These are phyloP conservation scores for Platyscapa corneri DNA, from an alignment of 1,140 invertebrate genomes.

Conservation along the genomic window DNA sequence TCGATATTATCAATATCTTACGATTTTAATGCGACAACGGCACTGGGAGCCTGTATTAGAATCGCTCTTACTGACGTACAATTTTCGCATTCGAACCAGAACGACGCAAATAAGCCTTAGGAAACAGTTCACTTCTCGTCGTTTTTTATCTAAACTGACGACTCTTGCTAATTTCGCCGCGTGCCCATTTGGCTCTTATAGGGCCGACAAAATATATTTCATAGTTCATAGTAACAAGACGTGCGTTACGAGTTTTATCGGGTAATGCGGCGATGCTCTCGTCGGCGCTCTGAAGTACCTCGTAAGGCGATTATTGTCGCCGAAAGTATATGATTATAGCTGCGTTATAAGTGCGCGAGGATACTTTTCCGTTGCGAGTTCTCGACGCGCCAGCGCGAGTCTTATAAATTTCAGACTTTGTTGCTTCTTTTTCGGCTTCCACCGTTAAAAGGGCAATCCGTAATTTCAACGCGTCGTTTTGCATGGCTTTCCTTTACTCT, in stretches of 20 bases:
- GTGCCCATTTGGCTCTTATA: slow-evolving; percentile 43
- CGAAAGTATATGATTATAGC: slow-evolving; percentile 73
- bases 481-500: not conserved
- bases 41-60: not conserved
- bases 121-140: not conserved
- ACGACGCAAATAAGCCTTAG: not conserved
- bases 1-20: slow-evolving; percentile 37
- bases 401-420: slow-evolving; percentile 44
- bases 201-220: not conserved
- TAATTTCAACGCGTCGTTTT: slow-evolving; percentile 29
- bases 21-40: slow-evolving; percentile 14
- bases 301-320: slow-evolving; percentile 74
- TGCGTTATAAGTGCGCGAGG: slow-evolving; percentile 69
- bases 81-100: not conserved
- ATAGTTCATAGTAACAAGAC: slow-evolving; percentile 8
- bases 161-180: not conserved
- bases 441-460: slow-evolving; percentile 18
- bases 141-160: not conserved
- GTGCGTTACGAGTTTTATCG: not conserved
- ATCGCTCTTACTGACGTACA: not conserved
- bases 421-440: slow-evolving; percentile 17
- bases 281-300: slow-evolving; percentile 61
- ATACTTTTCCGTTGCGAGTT: slow-evolving; percentile 22
- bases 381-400: slow-evolving; percentile 50
- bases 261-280: slow-evolving; percentile 7